phyloP scores from a whole-genome alignment of 2,797 vertebrate genomes.

The Champsocephalus gunnari region DNA sequence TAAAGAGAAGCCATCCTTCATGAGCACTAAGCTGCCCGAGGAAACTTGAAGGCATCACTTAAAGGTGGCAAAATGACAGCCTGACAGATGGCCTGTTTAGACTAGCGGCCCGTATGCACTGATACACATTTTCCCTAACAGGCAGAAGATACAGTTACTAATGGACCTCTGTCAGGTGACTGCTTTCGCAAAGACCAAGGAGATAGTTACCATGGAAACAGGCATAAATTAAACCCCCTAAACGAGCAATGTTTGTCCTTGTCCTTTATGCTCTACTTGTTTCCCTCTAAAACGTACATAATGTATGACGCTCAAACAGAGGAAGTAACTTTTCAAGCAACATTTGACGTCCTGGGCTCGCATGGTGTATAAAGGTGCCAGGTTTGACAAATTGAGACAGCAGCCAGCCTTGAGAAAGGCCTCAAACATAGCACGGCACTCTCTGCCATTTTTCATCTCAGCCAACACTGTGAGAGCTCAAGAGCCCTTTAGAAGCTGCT shows the following conservation, averaged over 20 bases:
- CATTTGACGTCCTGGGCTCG: slow-evolving; percentile 67
- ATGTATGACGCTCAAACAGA: slow-evolving; percentile 71
- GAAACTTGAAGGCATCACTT: slow-evolving; percentile 91
- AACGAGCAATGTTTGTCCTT: slow-evolving; percentile 78
- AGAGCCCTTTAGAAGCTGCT: slow-evolving; percentile 59
- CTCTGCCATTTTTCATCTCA: slow-evolving; percentile 60
- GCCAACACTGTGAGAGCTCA: slow-evolving; percentile 53
- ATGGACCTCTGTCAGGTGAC: slow-evolving; percentile 90
- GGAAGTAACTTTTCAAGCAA: slow-evolving; percentile 77
- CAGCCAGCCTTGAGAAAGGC: slow-evolving; percentile 58
- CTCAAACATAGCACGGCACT: slow-evolving; percentile 47
- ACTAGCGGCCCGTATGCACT: slow-evolving; percentile 84
- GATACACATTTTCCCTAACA: slow-evolving; percentile 67
- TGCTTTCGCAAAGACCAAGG: slow-evolving; percentile 84
- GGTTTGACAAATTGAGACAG: slow-evolving; percentile 71
- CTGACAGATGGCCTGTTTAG: slow-evolving; percentile 93
- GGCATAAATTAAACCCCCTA: slow-evolving; percentile 88
- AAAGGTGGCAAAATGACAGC: slow-evolving; percentile 89
- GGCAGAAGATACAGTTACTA: slow-evolving; percentile 86
- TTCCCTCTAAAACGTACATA: slow-evolving; percentile 74
- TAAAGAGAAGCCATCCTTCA: slow-evolving; percentile 73
- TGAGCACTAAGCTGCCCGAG: slow-evolving; percentile 49
- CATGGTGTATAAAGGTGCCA: slow-evolving; percentile 74
- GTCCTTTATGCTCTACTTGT: slow-evolving; percentile 73
- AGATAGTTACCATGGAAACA: slow-evolving; percentile 96